A percentile compares a stretch with the other conserved stretches of the same genome.
Evolutionary conservation across 2,888 invertebrate genomes (phyloP).

Genomic region (Aphrophora alni): DNA sequence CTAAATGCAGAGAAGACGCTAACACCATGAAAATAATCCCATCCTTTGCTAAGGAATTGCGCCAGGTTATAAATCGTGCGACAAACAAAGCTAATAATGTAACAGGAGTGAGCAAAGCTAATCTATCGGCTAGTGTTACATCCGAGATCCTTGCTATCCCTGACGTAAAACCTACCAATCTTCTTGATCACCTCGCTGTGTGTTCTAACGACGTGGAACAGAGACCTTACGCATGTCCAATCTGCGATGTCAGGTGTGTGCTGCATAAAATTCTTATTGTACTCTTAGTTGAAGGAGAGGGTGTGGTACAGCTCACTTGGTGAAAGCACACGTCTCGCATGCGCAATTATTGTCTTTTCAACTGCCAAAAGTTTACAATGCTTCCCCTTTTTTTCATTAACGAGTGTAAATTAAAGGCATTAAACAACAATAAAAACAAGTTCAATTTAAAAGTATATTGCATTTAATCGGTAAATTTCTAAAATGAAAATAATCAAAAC

Average conservation of each 20-base stretch:
- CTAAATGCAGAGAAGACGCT: slow-evolving; percentile 14
- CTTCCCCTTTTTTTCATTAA: too few species aligned
- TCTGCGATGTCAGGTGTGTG: slow-evolving; percentile 31
- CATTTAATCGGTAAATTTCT: too few species aligned
- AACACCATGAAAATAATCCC: not conserved
- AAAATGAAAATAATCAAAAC: too few species aligned
- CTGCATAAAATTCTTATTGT: not conserved
- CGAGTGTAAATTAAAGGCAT: too few species aligned
- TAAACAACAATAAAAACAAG: too few species aligned
- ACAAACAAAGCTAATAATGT: not conserved
- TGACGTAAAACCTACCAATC: slow-evolving; percentile 28
- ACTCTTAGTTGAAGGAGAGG: not conserved
- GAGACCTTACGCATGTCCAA: slow-evolving; percentile 34
- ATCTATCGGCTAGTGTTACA: slow-evolving; percentile 19
- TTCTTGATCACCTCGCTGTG: slow-evolving; percentile 33
- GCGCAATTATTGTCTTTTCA: too few species aligned
- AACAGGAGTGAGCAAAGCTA: slow-evolving; percentile 16
- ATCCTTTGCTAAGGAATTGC: not conserved
- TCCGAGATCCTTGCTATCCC: not conserved
- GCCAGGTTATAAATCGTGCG: not conserved
- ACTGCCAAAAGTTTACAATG: too few species aligned
- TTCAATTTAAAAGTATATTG: too few species aligned
- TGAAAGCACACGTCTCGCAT: too few species aligned
- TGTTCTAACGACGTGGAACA: slow-evolving; percentile 20
- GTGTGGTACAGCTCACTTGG: not conserved